Evolutionary conservation across 2,888 invertebrate species (phyloP).

Genomic region (Neria commutata): DNA sequence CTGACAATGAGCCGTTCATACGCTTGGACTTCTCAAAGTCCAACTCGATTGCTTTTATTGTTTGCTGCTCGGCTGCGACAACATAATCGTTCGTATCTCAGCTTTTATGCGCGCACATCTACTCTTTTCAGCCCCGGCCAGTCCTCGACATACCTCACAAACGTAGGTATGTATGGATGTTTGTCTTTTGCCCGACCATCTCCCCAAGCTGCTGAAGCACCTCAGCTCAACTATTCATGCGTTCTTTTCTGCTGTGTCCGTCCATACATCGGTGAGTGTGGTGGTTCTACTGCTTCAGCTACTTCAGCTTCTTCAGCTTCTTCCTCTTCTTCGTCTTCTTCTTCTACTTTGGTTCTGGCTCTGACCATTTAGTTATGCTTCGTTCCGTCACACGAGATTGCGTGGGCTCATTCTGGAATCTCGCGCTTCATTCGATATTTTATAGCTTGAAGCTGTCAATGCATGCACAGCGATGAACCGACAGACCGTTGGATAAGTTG

Average conservation of each 20-base stretch:
- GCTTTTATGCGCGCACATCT: neutral
- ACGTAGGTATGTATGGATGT: neutral
- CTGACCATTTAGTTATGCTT: neutral
- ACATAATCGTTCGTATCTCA: neutral
- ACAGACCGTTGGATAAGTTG: no score
- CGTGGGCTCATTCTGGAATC: slow-evolving; percentile 56
- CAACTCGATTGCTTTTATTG: no score
- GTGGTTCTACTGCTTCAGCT: slow-evolving; percentile 6
- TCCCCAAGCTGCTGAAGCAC: slow-evolving; percentile 5
- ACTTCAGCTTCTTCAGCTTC: no score
- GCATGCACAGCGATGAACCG: no score
- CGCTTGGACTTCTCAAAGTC: no score
- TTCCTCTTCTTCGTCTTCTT: no score
- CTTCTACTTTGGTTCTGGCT: no score
- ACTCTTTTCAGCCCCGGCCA: slow-evolving; percentile 33
- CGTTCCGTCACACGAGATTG: slow-evolving; percentile 26
- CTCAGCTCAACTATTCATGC: slow-evolving; percentile 5
- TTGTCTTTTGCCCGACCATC: neutral
- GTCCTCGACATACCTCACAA: slow-evolving; percentile 10
- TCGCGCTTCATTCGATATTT: slow-evolving; percentile 31
- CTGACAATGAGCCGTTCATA: no score
- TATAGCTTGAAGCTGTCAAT: no score
- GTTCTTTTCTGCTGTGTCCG: neutral
- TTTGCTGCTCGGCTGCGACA: neutral
- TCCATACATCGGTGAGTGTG: neutral